A percentile compares a stretch with the other conserved stretches of the same genome.
These are phyloP conservation scores for Dicerorhinus sumatrensis DNA, from an alignment of 2,113 vertebrate species.

Conservation along the genomic window DNA sequence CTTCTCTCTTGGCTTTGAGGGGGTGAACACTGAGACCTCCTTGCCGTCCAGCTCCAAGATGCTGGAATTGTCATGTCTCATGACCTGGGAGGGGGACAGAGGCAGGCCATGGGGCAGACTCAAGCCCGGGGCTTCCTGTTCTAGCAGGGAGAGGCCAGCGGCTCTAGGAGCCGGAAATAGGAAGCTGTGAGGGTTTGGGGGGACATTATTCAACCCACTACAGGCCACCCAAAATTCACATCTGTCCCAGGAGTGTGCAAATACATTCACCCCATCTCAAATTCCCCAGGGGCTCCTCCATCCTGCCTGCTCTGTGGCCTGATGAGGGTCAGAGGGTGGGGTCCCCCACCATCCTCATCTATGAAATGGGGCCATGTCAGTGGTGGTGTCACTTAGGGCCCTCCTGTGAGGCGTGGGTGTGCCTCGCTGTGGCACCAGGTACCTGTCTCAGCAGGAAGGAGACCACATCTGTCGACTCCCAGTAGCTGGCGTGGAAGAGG, in stretches of 20 bases:
- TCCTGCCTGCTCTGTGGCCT: neutral
- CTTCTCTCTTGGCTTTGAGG: slow-evolving; percentile 96
- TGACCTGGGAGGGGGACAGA: slow-evolving; percentile 88
- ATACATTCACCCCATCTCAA: neutral
- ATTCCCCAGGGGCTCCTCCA: rapidly evolving
- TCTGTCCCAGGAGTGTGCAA: rapidly evolving
- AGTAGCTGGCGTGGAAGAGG: slow-evolving; percentile 98
- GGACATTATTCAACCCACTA: neutral
- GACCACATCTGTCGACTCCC: slow-evolving; percentile 97
- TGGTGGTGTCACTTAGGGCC: neutral
- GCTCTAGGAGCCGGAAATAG: neutral
- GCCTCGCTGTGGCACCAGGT: neutral
- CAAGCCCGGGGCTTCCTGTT: neutral
- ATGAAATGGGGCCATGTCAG: rapidly evolving
- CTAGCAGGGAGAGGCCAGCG: neutral
- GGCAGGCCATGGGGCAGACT: neutral
- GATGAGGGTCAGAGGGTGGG: neutral
- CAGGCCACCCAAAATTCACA: neutral
- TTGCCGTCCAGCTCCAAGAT: slow-evolving; percentile 96
- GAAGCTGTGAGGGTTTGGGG: neutral
- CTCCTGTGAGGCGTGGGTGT: neutral
- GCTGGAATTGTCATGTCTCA: slow-evolving; percentile 95
- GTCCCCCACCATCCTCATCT: rapidly evolving
- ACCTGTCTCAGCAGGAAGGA: slow-evolving; percentile 98
- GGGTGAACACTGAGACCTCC: slow-evolving; percentile 96